Percentiles rank a stretch among this genome's conserved stretches.
Conservation (phyloP, 2,888 invertebrate species). For the Oscheius myriophilus region DNA sequence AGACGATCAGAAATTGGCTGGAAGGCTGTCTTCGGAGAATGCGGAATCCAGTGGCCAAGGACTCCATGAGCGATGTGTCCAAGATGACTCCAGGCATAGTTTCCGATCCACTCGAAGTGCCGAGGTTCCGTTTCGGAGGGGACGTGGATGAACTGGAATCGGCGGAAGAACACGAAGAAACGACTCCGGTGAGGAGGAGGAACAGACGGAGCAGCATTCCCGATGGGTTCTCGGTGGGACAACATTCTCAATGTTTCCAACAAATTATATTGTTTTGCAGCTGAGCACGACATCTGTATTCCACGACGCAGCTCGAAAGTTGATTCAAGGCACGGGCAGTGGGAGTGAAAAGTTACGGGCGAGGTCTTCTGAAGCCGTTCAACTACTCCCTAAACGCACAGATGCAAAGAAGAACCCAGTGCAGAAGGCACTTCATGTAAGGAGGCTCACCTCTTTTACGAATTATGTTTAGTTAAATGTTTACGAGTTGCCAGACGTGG, state of each 20-base stretch:
- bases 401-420: conserved; percentile 38
- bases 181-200: conserved; percentile 42
- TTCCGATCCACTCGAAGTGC: conserved; percentile 26
- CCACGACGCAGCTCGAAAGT: conserved; percentile 60
- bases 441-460: conserved; percentile 1
- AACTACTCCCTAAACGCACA: conserved; percentile 51
- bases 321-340: conserved; percentile 39
- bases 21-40: conserved; percentile 96
- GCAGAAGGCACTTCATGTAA: conserved; percentile 55
- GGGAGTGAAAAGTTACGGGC: conserved; percentile 25
- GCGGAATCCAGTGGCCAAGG: conserved; percentile 72
- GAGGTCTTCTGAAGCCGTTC: conserved; percentile 44
- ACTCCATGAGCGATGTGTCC: conserved; percentile 35
- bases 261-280: conserved; percentile 9
- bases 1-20: conserved; percentile 97
- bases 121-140: conserved; percentile 29
- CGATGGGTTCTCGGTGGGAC: conserved; percentile 47
- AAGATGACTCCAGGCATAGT: conserved; percentile 8
- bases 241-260: background rate
- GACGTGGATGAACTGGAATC: conserved; percentile 9
- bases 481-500: conserved; percentile 66
- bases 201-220: conserved; percentile 57
- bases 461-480: conserved; percentile 56
- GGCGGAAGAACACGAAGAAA: conserved; percentile 21
- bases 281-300: conserved; percentile 49